Evolutionary conservation across 2,888 invertebrate species (phyloP).

Genomic region (Anoplius nigerrimus): DNA sequence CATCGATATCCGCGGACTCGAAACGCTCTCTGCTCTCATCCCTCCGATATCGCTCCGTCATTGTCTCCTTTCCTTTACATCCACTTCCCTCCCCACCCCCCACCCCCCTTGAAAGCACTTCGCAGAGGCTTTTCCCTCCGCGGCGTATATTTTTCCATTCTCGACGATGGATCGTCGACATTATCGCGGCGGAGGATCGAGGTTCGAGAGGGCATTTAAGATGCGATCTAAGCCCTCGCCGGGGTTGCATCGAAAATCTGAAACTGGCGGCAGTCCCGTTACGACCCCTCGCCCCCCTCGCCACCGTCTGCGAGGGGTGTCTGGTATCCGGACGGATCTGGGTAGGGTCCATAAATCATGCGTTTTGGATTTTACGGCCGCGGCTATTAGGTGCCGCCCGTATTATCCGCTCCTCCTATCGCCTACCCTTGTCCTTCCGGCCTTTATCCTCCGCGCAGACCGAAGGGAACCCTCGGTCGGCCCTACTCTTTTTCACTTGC

Average conservation of each 20-base stretch:
- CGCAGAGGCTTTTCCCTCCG: neutral
- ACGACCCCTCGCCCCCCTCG: neutral
- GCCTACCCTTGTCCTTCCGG: conserved; percentile 17
- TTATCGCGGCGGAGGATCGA: conserved; percentile 4
- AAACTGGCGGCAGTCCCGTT: neutral
- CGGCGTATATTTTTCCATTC: neutral
- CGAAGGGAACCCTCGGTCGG: too few relatives aligned
- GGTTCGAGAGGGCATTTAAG: conserved; percentile 3
- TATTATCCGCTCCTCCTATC: conserved; percentile 6
- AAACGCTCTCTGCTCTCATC: too few relatives aligned
- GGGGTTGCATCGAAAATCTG: conserved; percentile 4
- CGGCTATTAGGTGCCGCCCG: conserved; percentile 1
- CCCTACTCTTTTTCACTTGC: too few relatives aligned
- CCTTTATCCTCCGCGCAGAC: conserved; percentile 18
- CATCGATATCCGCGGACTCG: too few relatives aligned
- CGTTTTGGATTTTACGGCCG: conserved; percentile 6
- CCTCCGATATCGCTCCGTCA: too few relatives aligned
- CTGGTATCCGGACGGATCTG: conserved; percentile 3
- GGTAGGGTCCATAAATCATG: conserved; percentile 12
- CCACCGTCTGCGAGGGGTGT: conserved; percentile 2
- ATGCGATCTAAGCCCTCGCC: neutral
- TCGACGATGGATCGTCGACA: conserved; percentile 5
- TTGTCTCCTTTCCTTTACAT: neutral
- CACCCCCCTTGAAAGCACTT: neutral
- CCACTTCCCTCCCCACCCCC: neutral